Evolutionary conservation across 2,888 invertebrate species (phyloP), one percentile per base, ranked within the genome.

Genomic region (Eupithecia subumbrata): DNA sequence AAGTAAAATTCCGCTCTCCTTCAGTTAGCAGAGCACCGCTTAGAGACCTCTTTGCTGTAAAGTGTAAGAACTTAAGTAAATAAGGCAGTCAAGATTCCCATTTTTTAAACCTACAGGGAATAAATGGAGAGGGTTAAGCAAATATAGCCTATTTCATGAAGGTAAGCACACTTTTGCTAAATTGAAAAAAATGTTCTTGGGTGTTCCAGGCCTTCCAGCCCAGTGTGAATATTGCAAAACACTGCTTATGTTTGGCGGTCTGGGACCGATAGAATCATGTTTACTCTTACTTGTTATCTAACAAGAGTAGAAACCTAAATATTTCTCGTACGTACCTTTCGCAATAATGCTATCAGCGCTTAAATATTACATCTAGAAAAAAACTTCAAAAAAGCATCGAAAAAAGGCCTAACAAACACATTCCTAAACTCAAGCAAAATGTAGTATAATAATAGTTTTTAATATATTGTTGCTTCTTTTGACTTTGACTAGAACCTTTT

Each of bases 31-130:
- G 69, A 78, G 74, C 73, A 66, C 69, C 78, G 74, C 70, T 79
- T 75, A 74, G 79, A 77, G 78, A 76, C 78, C 76, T 78, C 73
- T 43, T 45, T 34, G 25, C 68, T 63, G 72, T 78, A 64, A 76
- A 75, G 73, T 73, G 72, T 52, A 70, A 69, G 73, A 76, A 74
- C 76, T 81, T 67, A 74, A 66, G 69, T 71, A 74, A 76, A 75
- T 43, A 40, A 66, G 63, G 63, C 75, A 63, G 64, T 73, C 48
- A 60, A 72, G 76, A 30, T 74, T 68, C 66, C 45, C 69, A 68
- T 45, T 73, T 73, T 72, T 76, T 60, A 14, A 45, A 69, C 71
- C 52, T 69, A 67, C 66, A 52, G 64, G 69, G 73, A 66, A 25
- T 73, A 68, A 22, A 43, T 22, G 40, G 68, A 68, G 45, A 68